Base-by-base conservation (phyloP, 1,140 invertebrate genomes). In the Dolichoris vasculosae region DNA sequence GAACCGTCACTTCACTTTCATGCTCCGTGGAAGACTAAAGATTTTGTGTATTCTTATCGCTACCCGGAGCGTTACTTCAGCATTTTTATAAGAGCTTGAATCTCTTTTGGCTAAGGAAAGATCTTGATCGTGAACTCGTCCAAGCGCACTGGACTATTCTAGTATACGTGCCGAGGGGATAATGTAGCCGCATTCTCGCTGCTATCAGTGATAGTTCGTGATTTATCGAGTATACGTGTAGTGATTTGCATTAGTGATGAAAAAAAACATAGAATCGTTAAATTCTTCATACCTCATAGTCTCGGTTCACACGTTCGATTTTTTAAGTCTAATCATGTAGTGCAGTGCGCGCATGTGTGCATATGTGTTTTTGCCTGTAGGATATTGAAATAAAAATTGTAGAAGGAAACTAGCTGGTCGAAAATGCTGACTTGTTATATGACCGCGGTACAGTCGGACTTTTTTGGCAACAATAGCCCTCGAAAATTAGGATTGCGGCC, bases 351-450 rank as follows among this genome's bases (percentile, higher is more conserved):
- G n/a, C n/a, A n/a, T 51, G 7, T 51, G 7, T 51, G 6, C 20
- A 17, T 51, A 51, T 17, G 7, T 51, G 20, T n/a, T n/a, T n/a
- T n/a, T 17, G 15, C 15, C 11, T 51, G 7, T 51, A 51, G 20
- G 8, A 2, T 9, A 51, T 51, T 63, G 6, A n/a, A 6, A 63
- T 63, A n/a, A n/a, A 63, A 63, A 4, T 63, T 67, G 4, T 23
- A 71, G 0, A 40, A 76, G 59, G 7, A 59, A n/a, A 0, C 30
- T 32, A 11, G 26, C 32, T 23, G n/a, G 32, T 48, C 20, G 59
- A 79, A 87, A 77, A 92, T 92, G 92, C 89, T 92, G 71, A 90
- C 90, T 83, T 92, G 90, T 77, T 91, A 91, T 86, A 88, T 91
- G 77, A 91, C 91, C 26, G 91, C 91, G 35, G 81, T 90, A 20